Percentiles rank a stretch among this genome's conserved stretches.
Evolutionary conservation across 2,888 invertebrate species (phyloP).

Genomic region (Brachypalpus laphriformis): DNA sequence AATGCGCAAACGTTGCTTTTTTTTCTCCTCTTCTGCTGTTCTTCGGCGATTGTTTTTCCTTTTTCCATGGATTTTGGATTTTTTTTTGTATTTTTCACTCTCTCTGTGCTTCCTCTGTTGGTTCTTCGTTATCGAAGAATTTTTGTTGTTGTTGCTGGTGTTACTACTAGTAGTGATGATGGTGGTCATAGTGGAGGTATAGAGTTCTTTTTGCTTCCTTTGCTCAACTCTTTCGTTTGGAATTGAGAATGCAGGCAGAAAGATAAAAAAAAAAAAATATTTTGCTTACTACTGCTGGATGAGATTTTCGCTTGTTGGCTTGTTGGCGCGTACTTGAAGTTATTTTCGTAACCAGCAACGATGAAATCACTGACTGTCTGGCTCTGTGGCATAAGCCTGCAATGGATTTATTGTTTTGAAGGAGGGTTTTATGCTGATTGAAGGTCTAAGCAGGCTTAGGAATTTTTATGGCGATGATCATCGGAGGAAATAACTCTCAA

Average conservation of each 20-base stretch:
- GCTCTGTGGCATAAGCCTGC: background rate
- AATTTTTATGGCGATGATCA: background rate
- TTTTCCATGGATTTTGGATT: slow-evolving; percentile 9
- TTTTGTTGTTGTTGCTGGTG: background rate
- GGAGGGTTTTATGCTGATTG: slow-evolving; percentile 7
- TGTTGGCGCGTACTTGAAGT: slow-evolving; percentile 43
- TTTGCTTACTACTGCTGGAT: slow-evolving; percentile 57
- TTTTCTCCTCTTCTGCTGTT: background rate
- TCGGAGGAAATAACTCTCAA: background rate
- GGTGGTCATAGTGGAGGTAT: slow-evolving; percentile 13
- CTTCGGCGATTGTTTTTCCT: slow-evolving; percentile 33
- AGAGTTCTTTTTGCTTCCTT: slow-evolving; percentile 36
- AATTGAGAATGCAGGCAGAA: slow-evolving; percentile 50
- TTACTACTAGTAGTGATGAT: background rate
- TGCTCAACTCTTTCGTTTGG: slow-evolving; percentile 45
- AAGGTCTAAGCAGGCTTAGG: slow-evolving; percentile 10
- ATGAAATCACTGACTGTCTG: slow-evolving; percentile 39
- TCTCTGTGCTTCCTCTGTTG: slow-evolving; percentile 31
- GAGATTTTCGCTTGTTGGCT: slow-evolving; percentile 12
- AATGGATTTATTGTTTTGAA: background rate
- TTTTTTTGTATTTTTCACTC: background rate
- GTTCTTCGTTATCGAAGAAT: slow-evolving; percentile 48
- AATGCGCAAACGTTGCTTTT: slow-evolving; percentile 72
- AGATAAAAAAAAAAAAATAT: slow-evolving; percentile 43
- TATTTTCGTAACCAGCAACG: slow-evolving; percentile 49